Conservation (phyloP, 2,888 invertebrate genomes). For the Iselma pallidipennis region DNA sequence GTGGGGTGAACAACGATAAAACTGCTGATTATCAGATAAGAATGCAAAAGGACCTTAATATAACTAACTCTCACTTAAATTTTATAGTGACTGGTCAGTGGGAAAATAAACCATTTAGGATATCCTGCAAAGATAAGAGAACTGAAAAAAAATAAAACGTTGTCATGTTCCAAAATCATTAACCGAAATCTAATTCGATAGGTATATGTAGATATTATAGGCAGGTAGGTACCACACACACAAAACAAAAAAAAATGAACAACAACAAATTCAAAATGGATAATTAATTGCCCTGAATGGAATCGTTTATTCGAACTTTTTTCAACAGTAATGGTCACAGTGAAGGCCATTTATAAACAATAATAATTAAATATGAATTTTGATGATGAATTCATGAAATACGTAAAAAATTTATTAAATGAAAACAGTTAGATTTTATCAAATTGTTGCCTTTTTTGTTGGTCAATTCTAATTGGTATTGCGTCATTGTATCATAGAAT, state of each 20-base stretch:
- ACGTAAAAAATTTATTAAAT: slow-evolving; percentile 2
- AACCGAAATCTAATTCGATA: neutral
- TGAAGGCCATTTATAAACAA: neutral
- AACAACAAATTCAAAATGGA: neutral
- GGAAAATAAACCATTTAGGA: slow-evolving; percentile 48
- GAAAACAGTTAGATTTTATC: slow-evolving; percentile 1
- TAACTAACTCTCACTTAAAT: slow-evolving; percentile 13
- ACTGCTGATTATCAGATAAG: slow-evolving; percentile 39
- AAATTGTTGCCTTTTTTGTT: neutral
- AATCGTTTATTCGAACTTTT: neutral
- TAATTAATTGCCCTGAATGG: neutral
- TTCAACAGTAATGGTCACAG: neutral
- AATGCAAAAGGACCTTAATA: slow-evolving; percentile 1
- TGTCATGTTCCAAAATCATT: slow-evolving; percentile 9
- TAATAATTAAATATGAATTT: neutral
- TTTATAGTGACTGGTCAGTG: slow-evolving; percentile 36
- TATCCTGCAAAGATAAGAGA: slow-evolving; percentile 46
- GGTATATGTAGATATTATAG: no score
- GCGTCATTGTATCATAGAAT: neutral
- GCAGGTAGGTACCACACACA: no score
- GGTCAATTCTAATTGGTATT: neutral
- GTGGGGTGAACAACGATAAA: slow-evolving; percentile 36
- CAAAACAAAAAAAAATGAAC: no score
- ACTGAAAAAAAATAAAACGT: slow-evolving; percentile 5
- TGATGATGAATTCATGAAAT: neutral